Evolutionary conservation across 2,888 invertebrate genomes (phyloP), one percentile per base, ranked within the genome.

Genomic region (Apamea sordens): DNA sequence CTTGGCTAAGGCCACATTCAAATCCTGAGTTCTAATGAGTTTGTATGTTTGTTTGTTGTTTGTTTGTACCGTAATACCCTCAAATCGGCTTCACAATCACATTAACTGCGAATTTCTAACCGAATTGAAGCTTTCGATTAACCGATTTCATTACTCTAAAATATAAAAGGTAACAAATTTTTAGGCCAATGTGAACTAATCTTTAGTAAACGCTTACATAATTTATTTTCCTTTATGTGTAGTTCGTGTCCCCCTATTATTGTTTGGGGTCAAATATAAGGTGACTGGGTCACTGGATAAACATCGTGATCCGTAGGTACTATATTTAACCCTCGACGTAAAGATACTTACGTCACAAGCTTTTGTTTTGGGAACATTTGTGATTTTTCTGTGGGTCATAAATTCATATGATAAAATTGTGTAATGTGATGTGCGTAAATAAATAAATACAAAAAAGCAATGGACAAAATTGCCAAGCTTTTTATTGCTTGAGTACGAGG

Each of bases 251-350:
- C 82, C 6, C 6, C 5, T 69, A 65, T 68, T 64, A 63, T 82
- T 72, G 64, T 85, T 76, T 69, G 24, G 69, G 83, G 78, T 82
- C 77, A 77, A 72, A 73, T 71, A 10, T 71, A 61, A 71, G 71
- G 83, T 84, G 83, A 83, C 86, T 86, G 59, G 86, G 84, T 84
- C 84, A 86, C 24, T 71, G 67, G 86, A 83, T 84, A 83, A 83
- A 73, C 69, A 86, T 82, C 83, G 82, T 59, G 63, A 73, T 50
- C 50, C 47, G 47, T 59, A 32, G 32, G 32, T 32, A 65, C 67
- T 85, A 67, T 50, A 50, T 76, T 73, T 68, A 80, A 67, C 56
- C 53, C 32, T 4, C n/a, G 67, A 47, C 41, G 24, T 24, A 24
- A 79, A 72, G 67, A 79, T 79, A 84, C 79, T 47, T 68, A 36